Conservation (phyloP, 2,888 invertebrate genomes). For the Ichneumoninae sp. region DNA sequence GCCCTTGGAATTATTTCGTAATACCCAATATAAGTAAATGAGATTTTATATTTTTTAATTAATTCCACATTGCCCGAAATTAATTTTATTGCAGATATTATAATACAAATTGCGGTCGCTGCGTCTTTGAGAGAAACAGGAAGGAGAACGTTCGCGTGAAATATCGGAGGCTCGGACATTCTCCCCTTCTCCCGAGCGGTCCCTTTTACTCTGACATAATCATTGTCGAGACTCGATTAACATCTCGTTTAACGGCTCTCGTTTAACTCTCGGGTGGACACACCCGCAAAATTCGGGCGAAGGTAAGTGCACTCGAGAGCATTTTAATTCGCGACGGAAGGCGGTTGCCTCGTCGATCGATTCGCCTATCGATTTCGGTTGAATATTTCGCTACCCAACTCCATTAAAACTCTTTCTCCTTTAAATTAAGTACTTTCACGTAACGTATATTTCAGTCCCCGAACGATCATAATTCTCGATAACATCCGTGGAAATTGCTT, state of each 20-base stretch:
- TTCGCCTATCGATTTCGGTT: slow-evolving; percentile 50
- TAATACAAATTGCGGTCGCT: slow-evolving; percentile 6
- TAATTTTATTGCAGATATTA: background rate
- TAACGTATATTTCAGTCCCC: slow-evolving; percentile 31
- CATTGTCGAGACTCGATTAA: slow-evolving; percentile 36
- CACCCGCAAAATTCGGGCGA: slow-evolving; percentile 42
- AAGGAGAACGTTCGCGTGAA: slow-evolving; percentile 48
- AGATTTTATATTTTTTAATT: background rate
- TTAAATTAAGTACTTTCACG: slow-evolving; percentile 56
- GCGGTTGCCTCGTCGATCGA: slow-evolving; percentile 25
- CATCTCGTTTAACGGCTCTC: slow-evolving; percentile 17
- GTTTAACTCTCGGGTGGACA: slow-evolving; percentile 17
- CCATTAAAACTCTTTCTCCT: slow-evolving; percentile 42
- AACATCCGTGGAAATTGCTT: slow-evolving; percentile 40
- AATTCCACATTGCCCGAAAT: background rate
- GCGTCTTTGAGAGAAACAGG: slow-evolving; percentile 45
- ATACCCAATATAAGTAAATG: background rate
- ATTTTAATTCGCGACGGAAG: slow-evolving; percentile 35
- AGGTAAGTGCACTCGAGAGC: slow-evolving; percentile 37
- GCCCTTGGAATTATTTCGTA: background rate
- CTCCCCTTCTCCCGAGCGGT: slow-evolving; percentile 6
- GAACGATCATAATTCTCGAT: slow-evolving; percentile 53
- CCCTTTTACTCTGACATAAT: slow-evolving; percentile 39
- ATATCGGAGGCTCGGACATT: slow-evolving; percentile 43
- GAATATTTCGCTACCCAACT: slow-evolving; percentile 12